phyloP scores from a whole-genome alignment of 1,140 invertebrate species.

The roundworm (Caenorhabditis elegans) region WBcel235 BX284602.5:4851001-4851500 shows the following conservation, averaged over 20 bases:
- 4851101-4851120: neutral
- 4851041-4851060: neutral
- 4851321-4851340: neutral
- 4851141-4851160: neutral
- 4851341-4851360: neutral
- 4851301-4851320: neutral
- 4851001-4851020: constrained; percentile 22
- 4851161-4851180: too few relatives aligned
- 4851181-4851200: too few relatives aligned
- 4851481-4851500: neutral
- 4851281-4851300: neutral
- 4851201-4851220: too few relatives aligned
- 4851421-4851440: neutral
- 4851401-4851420: neutral
- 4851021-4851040: neutral
- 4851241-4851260: neutral
- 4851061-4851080: neutral
- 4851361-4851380: neutral
- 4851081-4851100: neutral
- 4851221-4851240: constrained; percentile 10
- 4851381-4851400: neutral
- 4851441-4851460: neutral
- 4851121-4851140: neutral
- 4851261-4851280: neutral
- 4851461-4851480: neutral